Conservation (phyloP, 2,888 invertebrate species). For the Therioaphis trifolii region DNA sequence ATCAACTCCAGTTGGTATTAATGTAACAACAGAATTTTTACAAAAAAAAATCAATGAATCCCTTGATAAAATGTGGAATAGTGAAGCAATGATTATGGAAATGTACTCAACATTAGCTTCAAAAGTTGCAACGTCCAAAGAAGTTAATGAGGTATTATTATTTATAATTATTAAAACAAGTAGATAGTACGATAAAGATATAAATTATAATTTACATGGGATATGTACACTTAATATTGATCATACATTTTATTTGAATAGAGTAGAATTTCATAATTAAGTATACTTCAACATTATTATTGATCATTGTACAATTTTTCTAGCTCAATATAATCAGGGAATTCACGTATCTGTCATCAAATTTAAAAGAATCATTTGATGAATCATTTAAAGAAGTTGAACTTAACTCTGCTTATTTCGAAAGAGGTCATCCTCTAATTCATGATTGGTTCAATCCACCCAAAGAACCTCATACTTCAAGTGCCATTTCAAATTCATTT, state of each 20-base stretch:
- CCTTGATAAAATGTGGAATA: constrained; percentile 16
- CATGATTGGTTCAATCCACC: constrained; percentile 29
- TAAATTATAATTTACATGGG: too few species aligned
- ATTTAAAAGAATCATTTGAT: constrained; percentile 33
- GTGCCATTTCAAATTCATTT: constrained; percentile 18
- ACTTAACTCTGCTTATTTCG: constrained; percentile 33
- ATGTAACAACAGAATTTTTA: constrained; percentile 36
- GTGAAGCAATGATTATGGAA: constrained; percentile 1
- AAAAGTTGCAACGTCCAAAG: not conserved
- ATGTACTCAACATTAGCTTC: constrained; percentile 23
- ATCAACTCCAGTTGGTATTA: constrained; percentile 49
- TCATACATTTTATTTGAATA: too few species aligned
- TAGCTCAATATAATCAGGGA: constrained; percentile 37
- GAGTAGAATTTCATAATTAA: too few species aligned
- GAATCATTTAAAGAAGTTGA: constrained; percentile 6
- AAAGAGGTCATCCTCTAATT: not conserved
- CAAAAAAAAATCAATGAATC: constrained; percentile 34
- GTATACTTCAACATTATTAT: not conserved
- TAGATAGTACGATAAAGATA: not conserved
- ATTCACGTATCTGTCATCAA: constrained; percentile 16
- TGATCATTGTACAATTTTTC: not conserved
- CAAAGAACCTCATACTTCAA: not conserved
- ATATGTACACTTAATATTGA: too few species aligned
- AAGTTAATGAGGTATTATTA: constrained; percentile 51
- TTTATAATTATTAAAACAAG: not conserved